Evolutionary conservation across 2,797 vertebrate species (phyloP), one percentile per base, ranked within the genome.

Genomic region (Ficedula albicollis): DNA sequence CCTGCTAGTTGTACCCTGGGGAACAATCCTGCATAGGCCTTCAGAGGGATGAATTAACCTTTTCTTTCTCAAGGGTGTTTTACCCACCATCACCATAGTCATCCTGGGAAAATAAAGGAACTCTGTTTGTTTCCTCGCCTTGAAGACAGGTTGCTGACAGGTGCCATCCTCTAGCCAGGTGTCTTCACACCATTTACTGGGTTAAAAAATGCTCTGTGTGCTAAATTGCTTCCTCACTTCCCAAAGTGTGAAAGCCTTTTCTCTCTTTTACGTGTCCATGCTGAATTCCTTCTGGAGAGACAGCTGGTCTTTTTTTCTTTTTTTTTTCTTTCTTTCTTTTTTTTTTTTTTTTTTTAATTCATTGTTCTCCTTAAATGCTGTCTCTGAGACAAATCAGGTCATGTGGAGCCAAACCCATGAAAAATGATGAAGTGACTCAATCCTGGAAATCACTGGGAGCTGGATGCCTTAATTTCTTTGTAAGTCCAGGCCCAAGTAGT

Each of bases 101-200:
- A 26, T 75, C 59, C 27, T 74, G 60, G 74, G 52, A 62, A 81
- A 87, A 93, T 62, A 92, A 81, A 92, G 36, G 81, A 84, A 38
- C 74, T 95, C 78, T 81, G 51, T 93, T 93, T 95, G 49, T 93
- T 94, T 95, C 93, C 55, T 87, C 1, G 0, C 77, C 69, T 91
- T 68, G 67, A 86, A 86, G 96, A 93, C 90, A 52, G 85, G 93
- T 93, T 84, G 89, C 77, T 86, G 54, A 77, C 96, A 96, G 84
- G 81, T 94, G 82, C 87, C 93, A 93, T 97, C 96, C 95, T 98
- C 93, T 92, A 95, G 95, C 95, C 93, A 96, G 94, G 96, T 98
- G 97, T 95, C 93, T 96, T 98, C 97, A 91, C 96, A 97, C 95
- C 94, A 69, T 97, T 97, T 98, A 90, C 96, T 95, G 92, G 93